A percentile compares a stretch with the other conserved stretches of the same genome.
Conservation (phyloP, 1,140 invertebrate species). For the Ceratina australensis region DNA sequence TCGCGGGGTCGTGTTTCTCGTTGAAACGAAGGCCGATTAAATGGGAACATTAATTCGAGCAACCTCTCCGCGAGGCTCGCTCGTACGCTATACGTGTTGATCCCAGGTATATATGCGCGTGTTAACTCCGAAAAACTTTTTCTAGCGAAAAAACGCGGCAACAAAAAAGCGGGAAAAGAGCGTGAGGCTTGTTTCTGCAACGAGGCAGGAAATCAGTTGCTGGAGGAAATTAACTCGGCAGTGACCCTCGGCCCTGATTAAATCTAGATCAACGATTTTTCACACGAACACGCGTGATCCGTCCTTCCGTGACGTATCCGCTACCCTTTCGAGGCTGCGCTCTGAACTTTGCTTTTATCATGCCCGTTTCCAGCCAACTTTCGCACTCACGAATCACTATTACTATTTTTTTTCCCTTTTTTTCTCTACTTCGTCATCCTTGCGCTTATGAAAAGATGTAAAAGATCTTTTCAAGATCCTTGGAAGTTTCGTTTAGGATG, state of each 20-base stretch:
- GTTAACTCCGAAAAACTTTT: not conserved
- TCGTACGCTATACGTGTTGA: not conserved
- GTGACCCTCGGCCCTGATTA: not conserved
- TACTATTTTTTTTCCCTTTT: no score
- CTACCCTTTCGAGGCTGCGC: not conserved
- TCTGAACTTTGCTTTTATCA: not conserved
- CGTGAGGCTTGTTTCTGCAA: not conserved
- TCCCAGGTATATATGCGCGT: not conserved
- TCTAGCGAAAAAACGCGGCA: not conserved
- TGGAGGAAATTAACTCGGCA: conserved; percentile 4
- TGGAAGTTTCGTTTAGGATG: no score
- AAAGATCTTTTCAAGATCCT: no score
- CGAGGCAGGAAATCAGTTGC: not conserved
- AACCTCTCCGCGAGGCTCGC: not conserved
- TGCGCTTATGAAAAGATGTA: no score
- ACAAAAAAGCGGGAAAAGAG: not conserved
- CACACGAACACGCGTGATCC: not conserved
- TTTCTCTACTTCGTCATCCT: no score
- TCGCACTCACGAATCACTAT: not conserved
- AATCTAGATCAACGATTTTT: conserved; percentile 18
- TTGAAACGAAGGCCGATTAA: not conserved
- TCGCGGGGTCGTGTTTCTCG: not conserved
- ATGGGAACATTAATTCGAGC: not conserved
- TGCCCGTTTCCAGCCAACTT: not conserved
- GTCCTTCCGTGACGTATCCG: not conserved